Base-by-base conservation (phyloP, 2,888 invertebrate species). In the Cephus spinipes region DNA sequence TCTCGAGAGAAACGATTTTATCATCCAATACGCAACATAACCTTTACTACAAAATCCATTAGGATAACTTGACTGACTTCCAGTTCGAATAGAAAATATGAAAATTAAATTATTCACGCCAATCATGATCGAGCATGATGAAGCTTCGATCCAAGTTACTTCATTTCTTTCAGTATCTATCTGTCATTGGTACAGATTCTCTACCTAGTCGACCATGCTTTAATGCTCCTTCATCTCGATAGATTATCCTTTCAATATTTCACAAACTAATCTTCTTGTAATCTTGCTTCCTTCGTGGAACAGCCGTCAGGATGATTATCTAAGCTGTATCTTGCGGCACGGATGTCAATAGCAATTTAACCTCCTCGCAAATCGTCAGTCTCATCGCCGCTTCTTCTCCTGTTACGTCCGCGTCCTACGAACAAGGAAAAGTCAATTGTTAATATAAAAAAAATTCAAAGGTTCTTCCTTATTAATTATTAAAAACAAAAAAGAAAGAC, bases 351-450 rank as follows among this genome's bases (percentile, higher is more conserved):
- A 33, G n/a, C 32, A 81, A 78, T 73, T 83, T 87, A 89, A 75
- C 87, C 85, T 77, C 86, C 85, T 86, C 89, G 83, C 77, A 88
- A 84, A 79, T 88, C 89, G 80, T 87, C 88, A 74, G 83, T 79
- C 78, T 89, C 89, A 81, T 87, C 87, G 80, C 85, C 87, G 83
- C 85, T 88, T 84, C 89, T 87, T 82, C 89, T 86, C 73, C 89
- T 85, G 83, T 87, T 87, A 76, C 89, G 88, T 78, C 89, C 88
- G 77, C 90, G 88, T 75, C 90, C 90, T 90, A 87, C 77, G 85
- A 88, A 85, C 83, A 81, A 73, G 31, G 76, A 81, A 77, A 82
- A 73, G 32, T 30, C 33, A 69, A 68, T 34, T 15, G 23, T 68
- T 74, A 30, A 12, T 32, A 69, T 32, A 23, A 55, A 33, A 40